A percentile compares a stretch with the other conserved stretches of the same genome.
These are phyloP conservation scores for Plutella xylostella DNA, from an alignment of 2,888 invertebrate species.

Conservation along the genomic window DNA sequence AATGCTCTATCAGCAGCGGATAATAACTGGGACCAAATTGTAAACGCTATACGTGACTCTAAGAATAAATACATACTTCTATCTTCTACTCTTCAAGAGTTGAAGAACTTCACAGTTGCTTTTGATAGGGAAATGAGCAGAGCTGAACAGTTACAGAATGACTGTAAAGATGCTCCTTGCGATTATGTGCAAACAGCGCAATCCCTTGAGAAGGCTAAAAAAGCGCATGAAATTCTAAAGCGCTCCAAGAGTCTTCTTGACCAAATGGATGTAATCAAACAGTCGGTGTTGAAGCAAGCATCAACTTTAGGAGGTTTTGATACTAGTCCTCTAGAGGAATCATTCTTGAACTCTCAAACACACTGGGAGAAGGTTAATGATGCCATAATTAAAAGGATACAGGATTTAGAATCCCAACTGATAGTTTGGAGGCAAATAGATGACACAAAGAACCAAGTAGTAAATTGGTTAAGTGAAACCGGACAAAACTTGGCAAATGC, in stretches of 20 bases:
- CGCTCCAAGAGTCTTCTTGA: constrained; percentile 82
- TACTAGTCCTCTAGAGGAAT: constrained; percentile 67
- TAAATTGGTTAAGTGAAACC: constrained; percentile 87
- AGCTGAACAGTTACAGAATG: constrained; percentile 74
- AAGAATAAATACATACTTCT: constrained; percentile 80
- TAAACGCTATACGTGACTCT: constrained; percentile 79
- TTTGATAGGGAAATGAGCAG: constrained; percentile 78
- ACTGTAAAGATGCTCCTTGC: constrained; percentile 74
- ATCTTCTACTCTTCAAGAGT: constrained; percentile 79
- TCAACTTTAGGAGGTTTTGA: constrained; percentile 77
- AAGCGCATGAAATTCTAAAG: constrained; percentile 79
- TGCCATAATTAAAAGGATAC: constrained; percentile 77
- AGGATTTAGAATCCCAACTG: constrained; percentile 87
- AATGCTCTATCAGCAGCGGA: constrained; percentile 82
- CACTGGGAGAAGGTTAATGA: constrained; percentile 80
- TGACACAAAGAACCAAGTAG: constrained; percentile 84
- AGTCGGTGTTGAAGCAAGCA: constrained; percentile 77
- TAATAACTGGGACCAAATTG: constrained; percentile 83
- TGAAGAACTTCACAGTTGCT: constrained; percentile 78
- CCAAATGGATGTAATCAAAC: constrained; percentile 81
- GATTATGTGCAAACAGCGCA: constrained; percentile 80
- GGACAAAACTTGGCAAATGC: constrained; percentile 82
- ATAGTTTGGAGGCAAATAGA: constrained; percentile 95
- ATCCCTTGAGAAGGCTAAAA: constrained; percentile 80
- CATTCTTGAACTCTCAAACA: constrained; percentile 72